phyloP scores from a whole-genome alignment of 2,113 vertebrate genomes.

The Poecilia latipinna region DNA sequence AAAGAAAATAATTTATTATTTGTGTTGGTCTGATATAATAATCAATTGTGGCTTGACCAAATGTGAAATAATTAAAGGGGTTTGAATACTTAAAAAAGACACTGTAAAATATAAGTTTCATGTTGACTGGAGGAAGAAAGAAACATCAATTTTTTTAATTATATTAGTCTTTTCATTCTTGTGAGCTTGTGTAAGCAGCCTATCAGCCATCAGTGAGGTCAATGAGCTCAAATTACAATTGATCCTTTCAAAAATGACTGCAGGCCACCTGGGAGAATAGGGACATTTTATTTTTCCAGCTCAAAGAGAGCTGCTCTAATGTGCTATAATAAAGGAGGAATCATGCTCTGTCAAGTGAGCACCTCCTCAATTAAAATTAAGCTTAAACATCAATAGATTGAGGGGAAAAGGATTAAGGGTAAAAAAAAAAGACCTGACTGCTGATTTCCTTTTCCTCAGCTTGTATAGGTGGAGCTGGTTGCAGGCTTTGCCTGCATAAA shows the following conservation, averaged over 20 bases:
- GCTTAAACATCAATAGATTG: slow-evolving; percentile 64
- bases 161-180: slow-evolving; percentile 42
- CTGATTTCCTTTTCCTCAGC: slow-evolving; percentile 23
- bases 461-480: slow-evolving; percentile 18
- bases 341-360: slow-evolving; percentile 48
- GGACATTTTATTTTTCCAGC: slow-evolving; percentile 44
- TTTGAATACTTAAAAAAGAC: background rate
- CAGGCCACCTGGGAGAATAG: slow-evolving; percentile 43
- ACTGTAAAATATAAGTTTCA: slow-evolving; percentile 24
- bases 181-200: slow-evolving; percentile 34
- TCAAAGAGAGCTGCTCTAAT: slow-evolving; percentile 62
- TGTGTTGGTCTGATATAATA: too few relatives aligned
- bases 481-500: slow-evolving; percentile 27
- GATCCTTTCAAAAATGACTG: slow-evolving; percentile 62
- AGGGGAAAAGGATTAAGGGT: slow-evolving; percentile 55
- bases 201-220: slow-evolving; percentile 53
- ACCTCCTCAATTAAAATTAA: slow-evolving; percentile 71
- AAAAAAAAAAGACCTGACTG: slow-evolving; percentile 23
- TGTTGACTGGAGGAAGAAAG: slow-evolving; percentile 32
- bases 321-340: slow-evolving; percentile 41
- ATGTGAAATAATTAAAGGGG: background rate
- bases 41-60: background rate
- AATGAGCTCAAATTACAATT: slow-evolving; percentile 65
- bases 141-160: slow-evolving; percentile 50
- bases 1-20: too few relatives aligned